A percentile compares a stretch with the other conserved stretches of the same genome.
These are phyloP conservation scores for Drosophila mettleri DNA, from an alignment of 2,888 invertebrate genomes.

Conservation along the genomic window DNA sequence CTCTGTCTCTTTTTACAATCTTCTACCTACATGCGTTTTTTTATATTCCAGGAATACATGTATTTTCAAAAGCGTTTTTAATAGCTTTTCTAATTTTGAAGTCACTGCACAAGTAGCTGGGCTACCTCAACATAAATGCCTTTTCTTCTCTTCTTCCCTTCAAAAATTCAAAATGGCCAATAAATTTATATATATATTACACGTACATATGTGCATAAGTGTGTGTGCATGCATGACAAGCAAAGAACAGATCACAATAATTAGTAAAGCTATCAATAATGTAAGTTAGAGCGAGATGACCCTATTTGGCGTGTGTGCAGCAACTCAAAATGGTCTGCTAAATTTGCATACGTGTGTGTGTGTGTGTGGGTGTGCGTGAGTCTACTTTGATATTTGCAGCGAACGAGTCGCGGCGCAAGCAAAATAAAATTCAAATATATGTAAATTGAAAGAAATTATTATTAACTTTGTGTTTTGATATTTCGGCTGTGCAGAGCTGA, in stretches of 20 bases:
- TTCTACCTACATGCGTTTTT: too few relatives aligned
- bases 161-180: constrained; percentile 1
- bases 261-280: not conserved
- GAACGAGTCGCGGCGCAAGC: not conserved
- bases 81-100: not conserved
- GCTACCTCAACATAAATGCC: not conserved
- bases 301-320: not conserved
- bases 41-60: constrained; percentile 82
- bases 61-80: constrained; percentile 82
- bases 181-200: not conserved
- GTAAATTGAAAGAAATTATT: not conserved
- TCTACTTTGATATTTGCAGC: not conserved
- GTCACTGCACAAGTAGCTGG: not conserved
- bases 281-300: constrained; percentile 7
- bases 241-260: not conserved
- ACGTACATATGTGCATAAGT: not conserved
- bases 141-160: not conserved
- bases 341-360: not conserved
- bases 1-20: not conserved
- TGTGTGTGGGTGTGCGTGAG: not conserved
- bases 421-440: not conserved
- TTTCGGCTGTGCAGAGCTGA: not conserved
- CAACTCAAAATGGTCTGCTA: not conserved
- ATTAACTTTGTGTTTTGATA: not conserved
- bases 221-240: not conserved